These are phyloP conservation scores for Dryobotodes eremita DNA, from an alignment of 2,888 invertebrate species.

Conservation along the genomic window DNA sequence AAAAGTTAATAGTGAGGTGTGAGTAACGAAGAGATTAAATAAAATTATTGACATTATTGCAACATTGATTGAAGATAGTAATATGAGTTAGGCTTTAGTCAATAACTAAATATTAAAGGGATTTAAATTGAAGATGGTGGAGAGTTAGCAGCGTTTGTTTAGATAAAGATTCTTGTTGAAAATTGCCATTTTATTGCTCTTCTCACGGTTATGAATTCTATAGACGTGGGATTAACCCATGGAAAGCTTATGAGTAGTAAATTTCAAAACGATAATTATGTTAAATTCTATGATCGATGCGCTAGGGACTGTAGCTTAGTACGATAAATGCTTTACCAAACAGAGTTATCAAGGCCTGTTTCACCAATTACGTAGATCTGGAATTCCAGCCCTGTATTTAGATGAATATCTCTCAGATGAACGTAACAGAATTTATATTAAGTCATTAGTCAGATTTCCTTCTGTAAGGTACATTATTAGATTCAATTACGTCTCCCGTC, in stretches of 20 bases:
- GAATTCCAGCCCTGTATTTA: not conserved
- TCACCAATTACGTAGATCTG: not conserved
- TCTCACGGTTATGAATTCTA: not conserved
- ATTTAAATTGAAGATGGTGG: not conserved
- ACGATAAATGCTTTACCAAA: not conserved
- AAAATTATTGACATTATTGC: not conserved
- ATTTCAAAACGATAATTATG: not conserved
- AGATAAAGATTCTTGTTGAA: not conserved
- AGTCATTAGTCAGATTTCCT: not conserved
- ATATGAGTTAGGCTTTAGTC: not conserved
- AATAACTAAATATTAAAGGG: not conserved
- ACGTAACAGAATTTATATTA: not conserved
- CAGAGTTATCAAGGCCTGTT: not conserved
- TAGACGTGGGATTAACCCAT: not conserved
- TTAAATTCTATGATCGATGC: not conserved
- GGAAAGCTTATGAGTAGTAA: not conserved
- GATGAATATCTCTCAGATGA: not conserved
- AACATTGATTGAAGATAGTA: not conserved
- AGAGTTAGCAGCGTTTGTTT: not conserved
- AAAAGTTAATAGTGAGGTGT: constrained; percentile 19
- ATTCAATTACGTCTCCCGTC: not conserved
- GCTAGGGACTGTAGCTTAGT: not conserved
- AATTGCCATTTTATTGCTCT: not conserved
- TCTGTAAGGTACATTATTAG: not conserved
- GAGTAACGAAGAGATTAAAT: constrained; percentile 13